These are phyloP conservation scores for Delichon dasypus DNA, from an alignment of 2,797 vertebrate species.

Conservation along the genomic window DNA sequence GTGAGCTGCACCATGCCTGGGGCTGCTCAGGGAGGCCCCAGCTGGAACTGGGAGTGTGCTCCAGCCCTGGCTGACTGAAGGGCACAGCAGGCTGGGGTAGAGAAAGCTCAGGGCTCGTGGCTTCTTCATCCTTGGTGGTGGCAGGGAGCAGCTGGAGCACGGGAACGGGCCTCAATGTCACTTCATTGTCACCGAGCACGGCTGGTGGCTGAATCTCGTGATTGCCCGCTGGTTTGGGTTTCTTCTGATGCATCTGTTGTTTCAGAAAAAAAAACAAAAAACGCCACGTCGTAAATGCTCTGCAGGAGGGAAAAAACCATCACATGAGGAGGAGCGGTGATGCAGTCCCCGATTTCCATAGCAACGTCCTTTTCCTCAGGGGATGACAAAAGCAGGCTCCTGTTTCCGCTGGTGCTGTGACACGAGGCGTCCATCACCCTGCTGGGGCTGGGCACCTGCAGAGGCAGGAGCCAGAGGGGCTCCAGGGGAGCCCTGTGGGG, in stretches of 20 bases:
- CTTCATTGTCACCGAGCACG: constrained; percentile 2
- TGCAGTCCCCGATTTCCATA: constrained; percentile 61
- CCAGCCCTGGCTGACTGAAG: rapidly evolving
- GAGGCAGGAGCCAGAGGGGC: background rate
- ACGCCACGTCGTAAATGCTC: background rate
- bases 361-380: constrained; percentile 54
- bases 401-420: background rate
- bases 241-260: constrained; percentile 37
- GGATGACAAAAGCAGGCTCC: constrained; percentile 49
- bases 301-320: background rate
- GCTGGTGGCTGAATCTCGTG: constrained; percentile 18
- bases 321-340: background rate
- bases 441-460: background rate
- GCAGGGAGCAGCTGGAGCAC: background rate
- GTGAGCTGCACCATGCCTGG: rapidly evolving
- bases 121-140: background rate
- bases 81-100: background rate
- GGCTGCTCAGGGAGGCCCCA: background rate
- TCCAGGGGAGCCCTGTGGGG: no score
- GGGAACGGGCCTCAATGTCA: background rate
- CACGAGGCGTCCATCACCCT: constrained; percentile 13
- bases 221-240: background rate
- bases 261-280: constrained; percentile 49
- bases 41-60: background rate
- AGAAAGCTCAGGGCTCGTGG: background rate